Conservation (phyloP, 2,888 invertebrate species). For the Nomada goodeniana region DNA sequence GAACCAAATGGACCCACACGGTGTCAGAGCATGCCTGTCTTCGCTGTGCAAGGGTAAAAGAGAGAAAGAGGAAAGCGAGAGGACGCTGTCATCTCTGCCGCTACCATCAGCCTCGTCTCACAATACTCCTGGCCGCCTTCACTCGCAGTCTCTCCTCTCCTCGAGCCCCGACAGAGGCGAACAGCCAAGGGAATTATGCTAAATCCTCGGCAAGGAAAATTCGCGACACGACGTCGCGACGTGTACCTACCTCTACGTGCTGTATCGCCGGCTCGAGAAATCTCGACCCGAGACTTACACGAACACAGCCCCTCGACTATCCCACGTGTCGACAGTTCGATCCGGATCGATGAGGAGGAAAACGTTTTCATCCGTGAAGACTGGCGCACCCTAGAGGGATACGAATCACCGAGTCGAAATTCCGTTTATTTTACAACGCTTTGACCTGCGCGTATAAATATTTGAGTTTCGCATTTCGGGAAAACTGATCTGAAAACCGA, state of each 20-base stretch:
- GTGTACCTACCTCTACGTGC: slow-evolving; percentile 69
- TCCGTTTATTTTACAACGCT: background rate
- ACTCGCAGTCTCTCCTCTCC: slow-evolving; percentile 21
- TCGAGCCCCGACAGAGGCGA: slow-evolving; percentile 52
- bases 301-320: background rate
- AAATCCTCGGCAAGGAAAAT: slow-evolving; percentile 76
- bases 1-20: slow-evolving; percentile 75
- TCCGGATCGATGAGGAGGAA: slow-evolving; percentile 53
- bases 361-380: slow-evolving; percentile 29
- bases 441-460: background rate
- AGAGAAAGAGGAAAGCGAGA: slow-evolving; percentile 55
- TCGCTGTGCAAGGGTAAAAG: slow-evolving; percentile 49
- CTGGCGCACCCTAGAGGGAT: background rate
- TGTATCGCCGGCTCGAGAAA: slow-evolving; percentile 69
- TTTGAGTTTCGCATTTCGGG: background rate
- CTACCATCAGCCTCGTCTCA: slow-evolving; percentile 45
- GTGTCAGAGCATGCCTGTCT: slow-evolving; percentile 65
- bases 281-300: slow-evolving; percentile 47
- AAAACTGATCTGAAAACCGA: background rate
- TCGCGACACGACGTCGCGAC: slow-evolving; percentile 75
- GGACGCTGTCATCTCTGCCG: slow-evolving; percentile 56
- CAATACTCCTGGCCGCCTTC: slow-evolving; percentile 51
- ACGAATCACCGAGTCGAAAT: slow-evolving; percentile 22
- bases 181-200: slow-evolving; percentile 76
- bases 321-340: slow-evolving; percentile 44